These are phyloP conservation scores for Forbesichthys agassizii DNA, from an alignment of 2,113 vertebrate species.

Conservation along the genomic window DNA sequence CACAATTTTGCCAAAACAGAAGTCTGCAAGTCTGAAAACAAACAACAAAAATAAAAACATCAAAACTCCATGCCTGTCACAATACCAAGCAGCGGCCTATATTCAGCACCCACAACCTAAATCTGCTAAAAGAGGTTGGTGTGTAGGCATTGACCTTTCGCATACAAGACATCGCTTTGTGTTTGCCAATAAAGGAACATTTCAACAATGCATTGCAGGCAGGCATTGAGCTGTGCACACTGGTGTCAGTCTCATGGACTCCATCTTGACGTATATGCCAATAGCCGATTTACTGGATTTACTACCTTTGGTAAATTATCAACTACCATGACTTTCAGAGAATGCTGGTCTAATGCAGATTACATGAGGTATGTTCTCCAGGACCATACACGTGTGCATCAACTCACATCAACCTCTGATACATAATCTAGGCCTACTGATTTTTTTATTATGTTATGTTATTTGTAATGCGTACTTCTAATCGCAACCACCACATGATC, in stretches of 20 bases:
- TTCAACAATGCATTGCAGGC: slow-evolving; percentile 37
- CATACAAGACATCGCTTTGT: slow-evolving; percentile 42
- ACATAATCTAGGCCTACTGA: neutral
- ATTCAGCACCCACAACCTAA: slow-evolving; percentile 31
- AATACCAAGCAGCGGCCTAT: slow-evolving; percentile 3
- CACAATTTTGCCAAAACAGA: neutral
- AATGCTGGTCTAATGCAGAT: slow-evolving; percentile 10
- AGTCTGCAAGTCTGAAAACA: neutral
- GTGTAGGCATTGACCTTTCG: slow-evolving; percentile 54
- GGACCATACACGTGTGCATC: too few species aligned
- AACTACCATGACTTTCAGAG: slow-evolving; percentile 8
- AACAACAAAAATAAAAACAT: neutral
- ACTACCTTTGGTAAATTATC: slow-evolving; percentile 41
- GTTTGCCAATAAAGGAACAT: slow-evolving; percentile 21
- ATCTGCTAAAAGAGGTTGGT: slow-evolving; percentile 30
- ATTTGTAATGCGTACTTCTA: too few species aligned
- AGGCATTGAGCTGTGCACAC: slow-evolving; percentile 4
- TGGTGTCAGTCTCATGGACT: slow-evolving; percentile 11
- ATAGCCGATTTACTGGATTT: slow-evolving; percentile 28
- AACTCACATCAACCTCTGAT: neutral
- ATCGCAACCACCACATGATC: too few species aligned
- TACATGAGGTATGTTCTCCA: neutral
- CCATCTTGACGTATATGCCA: slow-evolving; percentile 13
- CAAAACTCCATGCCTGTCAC: neutral
- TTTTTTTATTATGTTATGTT: too few species aligned